Evolutionary conservation across 64 coral and sea anemone species (phyloP).

Genomic region (Astreopora myriophthalma): DNA sequence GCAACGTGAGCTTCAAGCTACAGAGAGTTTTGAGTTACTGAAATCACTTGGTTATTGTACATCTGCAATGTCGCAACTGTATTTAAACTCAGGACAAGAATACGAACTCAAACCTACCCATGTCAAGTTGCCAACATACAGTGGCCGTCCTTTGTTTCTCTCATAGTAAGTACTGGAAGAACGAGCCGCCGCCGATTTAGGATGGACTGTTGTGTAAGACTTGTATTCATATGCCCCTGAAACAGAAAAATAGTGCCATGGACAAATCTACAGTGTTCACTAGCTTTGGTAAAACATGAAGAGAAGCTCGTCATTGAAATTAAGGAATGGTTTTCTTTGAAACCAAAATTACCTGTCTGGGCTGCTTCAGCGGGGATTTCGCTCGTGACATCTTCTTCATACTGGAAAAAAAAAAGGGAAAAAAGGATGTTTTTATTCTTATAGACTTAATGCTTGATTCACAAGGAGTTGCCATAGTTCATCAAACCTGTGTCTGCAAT

Average conservation of each 20-base stretch:
- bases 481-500: constrained; percentile 42
- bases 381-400: constrained; percentile 29
- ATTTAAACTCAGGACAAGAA: no score
- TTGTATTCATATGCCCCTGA: constrained; percentile 87
- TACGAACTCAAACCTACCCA: constrained; percentile 76
- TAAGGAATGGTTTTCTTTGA: no score
- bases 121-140: constrained; percentile 98
- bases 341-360: constrained; percentile 27
- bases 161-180: constrained; percentile 77
- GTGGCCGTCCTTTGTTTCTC: constrained; percentile 79
- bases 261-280: not conserved
- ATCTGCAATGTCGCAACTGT: no score
- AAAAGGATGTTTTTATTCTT: not conserved
- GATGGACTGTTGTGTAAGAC: constrained; percentile 97
- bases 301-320: no score
- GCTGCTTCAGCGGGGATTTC: not conserved
- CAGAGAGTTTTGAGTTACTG: no score
- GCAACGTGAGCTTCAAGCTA: no score
- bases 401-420: not conserved
- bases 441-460: not conserved
- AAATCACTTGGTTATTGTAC: no score
- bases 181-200: constrained; percentile 84
- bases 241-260: not conserved
- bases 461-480: not conserved
- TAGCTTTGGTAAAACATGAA: not conserved